phyloP scores from a whole-genome alignment of 2,113 vertebrate genomes.

The Pagrus major region DNA sequence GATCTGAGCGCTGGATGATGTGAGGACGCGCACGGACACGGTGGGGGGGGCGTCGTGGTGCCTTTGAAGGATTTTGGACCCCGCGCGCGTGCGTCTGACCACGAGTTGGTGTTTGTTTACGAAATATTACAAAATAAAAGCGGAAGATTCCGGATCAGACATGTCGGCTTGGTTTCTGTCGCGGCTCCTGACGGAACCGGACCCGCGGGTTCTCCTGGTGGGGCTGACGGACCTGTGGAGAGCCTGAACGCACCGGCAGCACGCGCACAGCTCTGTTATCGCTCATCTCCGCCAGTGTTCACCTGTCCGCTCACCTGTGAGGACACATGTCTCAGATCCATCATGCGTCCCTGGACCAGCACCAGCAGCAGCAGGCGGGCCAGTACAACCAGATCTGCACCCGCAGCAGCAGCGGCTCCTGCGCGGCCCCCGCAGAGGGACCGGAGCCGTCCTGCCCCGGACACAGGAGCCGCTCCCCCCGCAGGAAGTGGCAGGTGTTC shows the following conservation, averaged over 20 bases:
- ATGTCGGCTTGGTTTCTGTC: conserved; percentile 11
- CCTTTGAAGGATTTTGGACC: background rate
- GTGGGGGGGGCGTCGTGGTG: conserved; percentile 7
- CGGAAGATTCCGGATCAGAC: background rate
- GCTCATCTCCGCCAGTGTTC: fast-evolving
- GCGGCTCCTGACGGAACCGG: background rate
- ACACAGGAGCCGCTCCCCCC: conserved; percentile 71
- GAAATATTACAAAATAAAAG: conserved; percentile 7
- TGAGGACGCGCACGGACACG: conserved; percentile 9
- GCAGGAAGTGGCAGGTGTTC: conserved; percentile 95
- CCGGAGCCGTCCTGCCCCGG: conserved; percentile 1
- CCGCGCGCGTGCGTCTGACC: conserved; percentile 23
- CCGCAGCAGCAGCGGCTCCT: conserved; percentile 83
- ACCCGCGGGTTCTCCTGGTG: background rate
- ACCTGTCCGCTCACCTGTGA: conserved; percentile 37
- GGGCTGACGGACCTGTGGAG: background rate
- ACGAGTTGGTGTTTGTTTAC: conserved; percentile 53
- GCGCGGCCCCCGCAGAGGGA: conserved; percentile 63
- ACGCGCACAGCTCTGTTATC: conserved; percentile 1
- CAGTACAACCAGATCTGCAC: conserved; percentile 95
- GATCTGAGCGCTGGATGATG: background rate
- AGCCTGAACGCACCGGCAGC: conserved; percentile 11
- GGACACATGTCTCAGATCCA: conserved; percentile 83
- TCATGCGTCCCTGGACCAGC: conserved; percentile 90
- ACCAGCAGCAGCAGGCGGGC: conserved; percentile 92